Base-by-base conservation (phyloP, 2,797 vertebrate species). In the Vipera ursinii region DNA sequence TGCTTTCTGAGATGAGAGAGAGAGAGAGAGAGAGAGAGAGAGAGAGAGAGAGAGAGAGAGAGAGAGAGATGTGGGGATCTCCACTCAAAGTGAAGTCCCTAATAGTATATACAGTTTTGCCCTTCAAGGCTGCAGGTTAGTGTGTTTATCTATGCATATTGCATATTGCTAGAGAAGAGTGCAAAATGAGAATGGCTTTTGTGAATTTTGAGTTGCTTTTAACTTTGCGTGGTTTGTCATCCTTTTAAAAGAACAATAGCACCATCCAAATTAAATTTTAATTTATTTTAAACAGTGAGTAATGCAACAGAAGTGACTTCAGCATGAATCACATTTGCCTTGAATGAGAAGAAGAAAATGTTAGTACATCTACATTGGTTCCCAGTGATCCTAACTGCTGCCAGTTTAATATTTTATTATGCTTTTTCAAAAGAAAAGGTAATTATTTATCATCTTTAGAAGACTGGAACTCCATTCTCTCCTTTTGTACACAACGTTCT, bases 401-500 rank as follows among this genome's bases (percentile, higher is more conserved):
- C 94, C 89, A 57, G 90, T 96, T 95, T 94, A 85, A 82, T 69
- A 15, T 63, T 28, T 26, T 53, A 51, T 7, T 82, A 24, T 48
- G 20, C 20, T 93, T 92, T 94, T 94, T 78, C 56, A 57, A 38
- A 57, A 56, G 73, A 82, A 78, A 32, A 57, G 28, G 93, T 92
- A 94, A 95, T 93, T 94, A 93, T 94, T 96, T 95, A 93, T 95
- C 93, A 95, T 95, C 93, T 93, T 96, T 95, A 93, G 94, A 94
- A 93, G 94, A 95, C 32, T 48, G 86, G 55, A 38, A 24, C 24
- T 87, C 56, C 48, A 78, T 86, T 90, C 38, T 78, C 89, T 24
- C 95, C 93, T 85, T 85, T 57, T 95, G 94, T 90, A 95, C 94
- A 95, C 95, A 95, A 91, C 94, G 56, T 78, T 90, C 61, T 20